These are phyloP conservation scores for Lypha dubia DNA, from an alignment of 2,888 invertebrate genomes.

Conservation along the genomic window DNA sequence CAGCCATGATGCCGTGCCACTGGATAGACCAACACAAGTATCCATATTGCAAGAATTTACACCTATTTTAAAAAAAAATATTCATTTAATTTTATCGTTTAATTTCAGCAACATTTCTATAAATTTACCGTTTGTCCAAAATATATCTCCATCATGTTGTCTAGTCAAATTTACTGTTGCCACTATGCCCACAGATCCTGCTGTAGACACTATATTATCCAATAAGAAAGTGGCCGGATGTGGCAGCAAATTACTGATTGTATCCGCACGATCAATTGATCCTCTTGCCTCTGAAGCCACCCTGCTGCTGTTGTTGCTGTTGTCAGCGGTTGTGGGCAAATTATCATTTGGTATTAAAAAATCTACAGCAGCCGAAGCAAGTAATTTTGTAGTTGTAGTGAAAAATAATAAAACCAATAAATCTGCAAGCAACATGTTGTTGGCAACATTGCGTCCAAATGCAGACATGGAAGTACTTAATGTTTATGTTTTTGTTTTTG, in stretches of 20 bases:
- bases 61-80: conserved; percentile 74
- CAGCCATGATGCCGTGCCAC: conserved; percentile 82
- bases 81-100: conserved; percentile 52
- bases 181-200: conserved; percentile 71
- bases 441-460: conserved; percentile 69
- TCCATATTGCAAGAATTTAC: conserved; percentile 81
- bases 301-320: conserved; percentile 33
- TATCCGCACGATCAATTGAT: conserved; percentile 60
- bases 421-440: conserved; percentile 69
- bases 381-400: conserved; percentile 13
- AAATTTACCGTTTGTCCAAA: conserved; percentile 81
- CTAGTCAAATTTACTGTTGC: conserved; percentile 82
- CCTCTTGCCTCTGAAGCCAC: conserved; percentile 60
- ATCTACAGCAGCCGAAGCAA: conserved; percentile 32
- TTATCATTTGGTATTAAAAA: conserved; percentile 20
- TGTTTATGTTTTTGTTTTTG: conserved; percentile 3
- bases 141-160: conserved; percentile 83
- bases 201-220: conserved; percentile 79
- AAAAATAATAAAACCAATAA: conserved; percentile 20
- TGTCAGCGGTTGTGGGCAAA: conserved; percentile 21
- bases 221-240: conserved; percentile 78
- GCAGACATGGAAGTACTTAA: conserved; percentile 51
- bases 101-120: background rate
- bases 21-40: conserved; percentile 83
- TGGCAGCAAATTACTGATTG: conserved; percentile 66